These are phyloP conservation scores for Limnephilus rhombicus DNA, from an alignment of 2,888 invertebrate species.

Conservation along the genomic window DNA sequence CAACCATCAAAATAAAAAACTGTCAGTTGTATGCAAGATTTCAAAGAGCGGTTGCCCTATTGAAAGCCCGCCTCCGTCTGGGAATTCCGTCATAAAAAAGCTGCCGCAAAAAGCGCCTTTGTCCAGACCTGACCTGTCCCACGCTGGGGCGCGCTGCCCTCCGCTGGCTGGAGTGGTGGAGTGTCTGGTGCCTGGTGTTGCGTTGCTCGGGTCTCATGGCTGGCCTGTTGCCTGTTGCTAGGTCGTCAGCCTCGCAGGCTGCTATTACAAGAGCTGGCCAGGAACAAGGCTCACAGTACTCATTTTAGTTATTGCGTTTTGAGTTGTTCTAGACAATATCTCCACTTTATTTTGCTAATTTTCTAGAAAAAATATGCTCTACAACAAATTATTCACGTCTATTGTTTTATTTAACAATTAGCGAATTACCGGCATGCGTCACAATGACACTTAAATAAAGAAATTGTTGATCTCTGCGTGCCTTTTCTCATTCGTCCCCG, in stretches of 20 bases:
- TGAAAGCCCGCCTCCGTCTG: neutral
- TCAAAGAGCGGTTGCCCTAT: neutral
- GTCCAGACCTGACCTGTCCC: conserved; percentile 23
- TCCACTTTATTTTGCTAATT: no score
- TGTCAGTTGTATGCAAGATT: neutral
- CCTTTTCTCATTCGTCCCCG: no score
- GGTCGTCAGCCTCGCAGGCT: conserved; percentile 16
- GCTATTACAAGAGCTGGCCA: neutral
- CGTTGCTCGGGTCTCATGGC: neutral
- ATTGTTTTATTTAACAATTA: no score
- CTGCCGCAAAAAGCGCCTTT: neutral
- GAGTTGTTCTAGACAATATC: no score
- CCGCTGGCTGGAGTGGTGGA: no score
- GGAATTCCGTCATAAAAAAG: neutral
- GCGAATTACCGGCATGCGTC: no score
- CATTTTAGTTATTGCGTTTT: no score
- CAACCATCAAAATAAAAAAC: neutral
- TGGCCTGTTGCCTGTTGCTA: neutral
- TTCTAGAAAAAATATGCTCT: no score
- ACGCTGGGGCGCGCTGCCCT: neutral
- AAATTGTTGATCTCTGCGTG: no score
- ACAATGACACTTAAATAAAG: no score
- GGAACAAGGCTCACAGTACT: neutral
- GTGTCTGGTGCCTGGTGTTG: neutral
- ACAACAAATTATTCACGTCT: no score